These are phyloP conservation scores for Anarsia innoxiella DNA, from an alignment of 2,888 invertebrate genomes.

Conservation along the genomic window DNA sequence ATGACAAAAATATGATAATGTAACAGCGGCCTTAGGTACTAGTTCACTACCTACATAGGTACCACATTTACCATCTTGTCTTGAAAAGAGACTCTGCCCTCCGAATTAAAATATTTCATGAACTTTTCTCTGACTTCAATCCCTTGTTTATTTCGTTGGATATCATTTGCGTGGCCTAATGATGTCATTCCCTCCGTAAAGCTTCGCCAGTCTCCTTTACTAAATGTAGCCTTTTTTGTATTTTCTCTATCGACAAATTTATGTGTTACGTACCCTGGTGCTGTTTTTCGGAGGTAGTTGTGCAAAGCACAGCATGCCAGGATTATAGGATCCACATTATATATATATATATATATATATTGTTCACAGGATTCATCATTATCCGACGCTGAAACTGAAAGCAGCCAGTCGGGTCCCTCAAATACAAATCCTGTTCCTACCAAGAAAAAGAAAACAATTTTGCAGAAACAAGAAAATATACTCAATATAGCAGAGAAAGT, in stretches of 20 bases:
- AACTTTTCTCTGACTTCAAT: conserved; percentile 10
- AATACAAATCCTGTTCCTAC: too few species aligned
- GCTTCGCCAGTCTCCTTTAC: conserved; percentile 8
- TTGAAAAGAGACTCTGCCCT: conserved; percentile 16
- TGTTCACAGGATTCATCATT: conserved; percentile 2
- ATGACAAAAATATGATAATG: not conserved
- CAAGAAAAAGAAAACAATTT: not conserved
- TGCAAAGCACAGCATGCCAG: conserved; percentile 18
- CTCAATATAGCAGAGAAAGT: not conserved
- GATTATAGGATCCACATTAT: conserved; percentile 12
- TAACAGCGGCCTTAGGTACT: not conserved
- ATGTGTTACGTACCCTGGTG: conserved; percentile 10
- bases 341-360: conserved; percentile 18
- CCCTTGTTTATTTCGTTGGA: conserved; percentile 8
- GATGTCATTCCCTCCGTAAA: not conserved
- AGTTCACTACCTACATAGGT: not conserved
- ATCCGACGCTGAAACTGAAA: not conserved
- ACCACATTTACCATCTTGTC: conserved; percentile 16
- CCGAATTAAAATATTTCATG: conserved; percentile 11
- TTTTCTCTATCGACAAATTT: conserved; percentile 11
- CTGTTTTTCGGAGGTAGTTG: conserved; percentile 16
- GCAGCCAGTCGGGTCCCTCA: not conserved
- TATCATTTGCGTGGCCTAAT: not conserved
- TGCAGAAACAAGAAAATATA: not conserved
- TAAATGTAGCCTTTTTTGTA: conserved; percentile 5